phyloP scores from a whole-genome alignment of 2,888 invertebrate genomes.

The Rhyacophila evoluta region DNA sequence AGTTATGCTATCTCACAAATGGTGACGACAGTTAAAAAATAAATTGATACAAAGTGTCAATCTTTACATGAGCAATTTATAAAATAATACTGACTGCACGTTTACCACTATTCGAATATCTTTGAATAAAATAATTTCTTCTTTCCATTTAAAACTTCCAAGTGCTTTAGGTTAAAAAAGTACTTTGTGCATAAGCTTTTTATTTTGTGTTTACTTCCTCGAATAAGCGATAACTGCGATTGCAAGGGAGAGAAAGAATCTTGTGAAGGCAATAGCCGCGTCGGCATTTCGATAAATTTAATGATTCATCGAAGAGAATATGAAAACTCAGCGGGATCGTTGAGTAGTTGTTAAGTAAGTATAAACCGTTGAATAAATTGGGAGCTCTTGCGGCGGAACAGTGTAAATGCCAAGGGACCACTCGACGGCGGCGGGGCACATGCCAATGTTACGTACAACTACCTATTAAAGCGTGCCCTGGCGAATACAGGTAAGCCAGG shows the following conservation, averaged over 20 bases:
- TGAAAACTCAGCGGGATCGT: conserved; percentile 8
- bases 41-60: too few species aligned
- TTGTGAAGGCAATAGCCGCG: not conserved
- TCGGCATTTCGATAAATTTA: not conserved
- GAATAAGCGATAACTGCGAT: not conserved
- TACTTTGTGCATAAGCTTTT: too few species aligned
- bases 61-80: too few species aligned
- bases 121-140: too few species aligned
- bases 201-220: not conserved
- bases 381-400: not conserved
- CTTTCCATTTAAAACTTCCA: too few species aligned
- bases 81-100: too few species aligned
- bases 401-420: not conserved
- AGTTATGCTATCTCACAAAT: too few species aligned
- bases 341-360: conserved; percentile 30
- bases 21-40: too few species aligned
- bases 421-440: not conserved
- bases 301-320: conserved; percentile 22
- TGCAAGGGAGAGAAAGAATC: not conserved
- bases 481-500: not conserved
- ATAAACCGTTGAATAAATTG: conserved; percentile 35
- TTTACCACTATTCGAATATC: too few species aligned
- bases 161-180: too few species aligned
- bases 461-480: not conserved
- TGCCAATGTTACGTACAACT: not conserved